phyloP scores from a whole-genome alignment of 2,113 vertebrate genomes.

The Erythrocercus mccallii region DNA sequence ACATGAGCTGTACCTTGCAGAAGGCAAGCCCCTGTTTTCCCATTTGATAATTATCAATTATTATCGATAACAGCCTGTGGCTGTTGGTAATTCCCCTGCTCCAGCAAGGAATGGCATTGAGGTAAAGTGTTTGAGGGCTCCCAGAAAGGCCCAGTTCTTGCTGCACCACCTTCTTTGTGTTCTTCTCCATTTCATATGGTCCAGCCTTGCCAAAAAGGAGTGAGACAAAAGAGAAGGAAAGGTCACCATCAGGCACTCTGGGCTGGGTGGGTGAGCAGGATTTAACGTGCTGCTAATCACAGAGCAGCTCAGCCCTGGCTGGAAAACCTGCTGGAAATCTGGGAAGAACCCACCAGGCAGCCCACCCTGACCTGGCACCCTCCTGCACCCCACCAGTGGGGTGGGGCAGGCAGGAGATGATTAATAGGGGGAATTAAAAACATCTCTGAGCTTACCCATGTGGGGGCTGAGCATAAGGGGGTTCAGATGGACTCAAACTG shows the following conservation, averaged over 20 bases:
- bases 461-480: no score
- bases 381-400: not conserved
- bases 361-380: not conserved
- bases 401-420: not conserved
- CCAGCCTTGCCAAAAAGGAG: not conserved
- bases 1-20: not conserved
- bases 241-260: fast-evolving
- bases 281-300: not conserved
- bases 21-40: not conserved
- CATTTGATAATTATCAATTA: not conserved
- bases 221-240: not conserved
- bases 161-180: not conserved
- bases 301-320: not conserved
- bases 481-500: not conserved
- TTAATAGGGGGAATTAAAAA: not conserved
- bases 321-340: not conserved
- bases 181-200: not conserved
- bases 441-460: not conserved
- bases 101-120: not conserved
- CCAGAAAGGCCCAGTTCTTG: not conserved
- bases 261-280: not conserved
- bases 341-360: not conserved
- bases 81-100: not conserved
- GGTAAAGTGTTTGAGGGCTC: not conserved
- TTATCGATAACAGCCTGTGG: fast-evolving